These are phyloP conservation scores for Pseudochirops cupreus DNA, from an alignment of 2,797 vertebrate genomes.

Conservation along the genomic window DNA sequence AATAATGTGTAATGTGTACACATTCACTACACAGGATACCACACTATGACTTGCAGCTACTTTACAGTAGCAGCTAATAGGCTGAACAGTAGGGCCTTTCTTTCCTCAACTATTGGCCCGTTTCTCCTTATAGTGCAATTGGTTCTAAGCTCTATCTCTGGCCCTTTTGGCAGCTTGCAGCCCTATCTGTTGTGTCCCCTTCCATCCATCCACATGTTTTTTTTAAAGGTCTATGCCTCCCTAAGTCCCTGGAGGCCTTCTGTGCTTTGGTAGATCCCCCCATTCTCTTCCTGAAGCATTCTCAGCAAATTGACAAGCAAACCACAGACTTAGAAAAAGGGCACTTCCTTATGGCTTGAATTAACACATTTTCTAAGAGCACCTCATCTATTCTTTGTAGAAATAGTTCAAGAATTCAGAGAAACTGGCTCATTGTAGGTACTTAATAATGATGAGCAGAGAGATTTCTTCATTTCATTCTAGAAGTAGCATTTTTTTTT, in stretches of 20 bases:
- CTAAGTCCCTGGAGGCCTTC: neutral
- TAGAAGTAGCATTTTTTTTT: neutral
- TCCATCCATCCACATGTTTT: neutral
- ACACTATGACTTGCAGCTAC: neutral
- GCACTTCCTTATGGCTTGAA: neutral
- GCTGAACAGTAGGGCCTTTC: neutral
- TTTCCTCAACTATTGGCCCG: neutral
- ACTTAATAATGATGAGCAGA: neutral
- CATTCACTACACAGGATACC: neutral
- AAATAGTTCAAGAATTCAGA: slow-evolving; percentile 1
- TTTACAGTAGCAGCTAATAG: neutral
- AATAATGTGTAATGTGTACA: neutral
- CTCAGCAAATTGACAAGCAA: slow-evolving; percentile 16
- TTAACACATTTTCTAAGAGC: slow-evolving; percentile 29
- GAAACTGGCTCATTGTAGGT: neutral
- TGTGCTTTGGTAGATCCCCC: neutral
- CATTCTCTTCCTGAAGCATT: neutral
- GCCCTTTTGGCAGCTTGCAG: neutral
- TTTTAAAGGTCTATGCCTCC: neutral
- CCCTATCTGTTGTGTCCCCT: neutral
- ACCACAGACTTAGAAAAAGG: slow-evolving; percentile 1
- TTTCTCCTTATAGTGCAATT: neutral
- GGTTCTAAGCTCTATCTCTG: neutral
- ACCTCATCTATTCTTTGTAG: slow-evolving; percentile 3
- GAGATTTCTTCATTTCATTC: slow-evolving; percentile 27